Evolutionary conservation across 1,140 invertebrate genomes (phyloP), one percentile per base, ranked within the genome.

Genomic region (Apocrypta bakeri): DNA sequence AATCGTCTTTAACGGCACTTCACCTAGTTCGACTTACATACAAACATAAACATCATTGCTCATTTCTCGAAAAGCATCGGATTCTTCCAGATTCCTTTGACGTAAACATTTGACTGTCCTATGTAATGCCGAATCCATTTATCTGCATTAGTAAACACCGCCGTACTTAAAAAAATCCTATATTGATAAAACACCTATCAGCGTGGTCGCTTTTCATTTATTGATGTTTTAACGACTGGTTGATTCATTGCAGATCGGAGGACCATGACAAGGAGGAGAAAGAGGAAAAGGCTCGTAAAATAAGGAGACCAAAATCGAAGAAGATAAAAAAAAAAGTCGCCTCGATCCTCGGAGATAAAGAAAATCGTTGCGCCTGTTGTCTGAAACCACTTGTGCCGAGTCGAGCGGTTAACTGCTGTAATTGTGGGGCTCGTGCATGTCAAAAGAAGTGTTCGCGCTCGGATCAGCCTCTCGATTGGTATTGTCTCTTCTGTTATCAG

Each of bases 401-500:
- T 24, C 85, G 87, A 12, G 86, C 88, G 17, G 86, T 89, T 21
- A 85, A 86, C 29, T 92, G 91, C 85, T 83, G 76, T 71, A 89
- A 91, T 76, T 91, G 91, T 84, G 88, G 87, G 17, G 84, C 84
- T 12, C 87, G 84, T 79, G 86, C 87, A 66, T 91, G 90, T 71
- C 86, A 79, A 79, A 89, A 87, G 73, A 87, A 83, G 73, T 92
- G 90, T 69, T 89, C 87, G 11, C 88, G 87, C 79, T 88, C 86
- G 86, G 84, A 90, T 80, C 84, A 81, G 33, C 83, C 81, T 0
- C 63, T 63, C 48, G 83, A 85, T 64, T 88, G 88, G 87, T 87
- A 83, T 77, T 92, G 90, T 82, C 84, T 91, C 8, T 90, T 92
- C 84, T 91, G 90, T 42, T 85, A 88, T 81, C 89, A 92, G 80